Evolutionary conservation across 2,113 vertebrate species (phyloP), one percentile per base, ranked within the genome.

Genomic region (Centropus bengalensis): DNA sequence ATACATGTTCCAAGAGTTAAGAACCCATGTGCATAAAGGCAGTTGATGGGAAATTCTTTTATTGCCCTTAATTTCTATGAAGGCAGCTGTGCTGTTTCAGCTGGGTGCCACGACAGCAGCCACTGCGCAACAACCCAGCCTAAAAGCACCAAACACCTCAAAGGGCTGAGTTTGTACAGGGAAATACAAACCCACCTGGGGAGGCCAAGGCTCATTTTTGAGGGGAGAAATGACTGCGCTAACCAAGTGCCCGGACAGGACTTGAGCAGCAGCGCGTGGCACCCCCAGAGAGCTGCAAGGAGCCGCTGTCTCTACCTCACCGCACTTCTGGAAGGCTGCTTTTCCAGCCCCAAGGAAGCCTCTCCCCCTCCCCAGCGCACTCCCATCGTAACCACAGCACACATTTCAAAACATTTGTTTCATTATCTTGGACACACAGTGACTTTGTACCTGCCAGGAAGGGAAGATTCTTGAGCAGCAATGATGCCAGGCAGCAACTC

Each of bases 281-380:
- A 11, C 17, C 0, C 33, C 15, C 38, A 1, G 16, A 45, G 24
- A n/a, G 23, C 3, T 1, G 42, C 1, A 2, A 36, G 1, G 19
- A 58, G 15, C 33, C 4, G 3, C 56, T 0, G 8, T 21, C 56
- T 10, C 49, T n/a, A 17, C 52, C 33, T 8, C 58, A 8, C 80
- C 4, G 17, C 58, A 27, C 7, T 81, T 28, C 84, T 59, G n/a
- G 3, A 26, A 16, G 28, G 26, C 4, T 2, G 2, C 45, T 13
- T 51, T 56, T 67, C 51, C 74, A 51, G 24, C 8, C 79, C 12
- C 1, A 1, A 58, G 28, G 28, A 21, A 10, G 18, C 14, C 59
- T 19, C 73, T 22, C 36, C 5, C 23, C 47, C 68, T 28, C 11
- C 21, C 2, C 30, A 12, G 64, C 2, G 12, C 67, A 4, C n/a